Evolutionary conservation across 2,888 invertebrate species (phyloP).

Genomic region (Gastrophysa polygoni): DNA sequence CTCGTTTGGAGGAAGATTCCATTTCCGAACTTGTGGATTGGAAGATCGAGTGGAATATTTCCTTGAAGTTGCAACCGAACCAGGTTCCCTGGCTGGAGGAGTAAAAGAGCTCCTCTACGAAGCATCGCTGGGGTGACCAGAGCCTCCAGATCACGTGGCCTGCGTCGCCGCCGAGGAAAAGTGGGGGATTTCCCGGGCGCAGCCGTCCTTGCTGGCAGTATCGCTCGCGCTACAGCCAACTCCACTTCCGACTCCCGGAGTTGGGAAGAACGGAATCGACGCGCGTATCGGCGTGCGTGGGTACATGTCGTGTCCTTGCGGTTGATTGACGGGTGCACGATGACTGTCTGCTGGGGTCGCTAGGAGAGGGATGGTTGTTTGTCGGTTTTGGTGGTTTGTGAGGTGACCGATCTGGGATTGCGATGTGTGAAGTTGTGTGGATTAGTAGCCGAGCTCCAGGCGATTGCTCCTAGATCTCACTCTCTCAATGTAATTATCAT

Average conservation of each 20-base stretch:
- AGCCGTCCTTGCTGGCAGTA: conserved; percentile 56
- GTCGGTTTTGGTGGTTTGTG: conserved; percentile 23
- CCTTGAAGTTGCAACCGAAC: too few species aligned
- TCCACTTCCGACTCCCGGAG: conserved; percentile 29
- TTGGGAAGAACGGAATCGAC: conserved; percentile 7
- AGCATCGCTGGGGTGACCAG: too few species aligned
- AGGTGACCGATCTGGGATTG: conserved; percentile 21
- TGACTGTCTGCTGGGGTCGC: background rate
- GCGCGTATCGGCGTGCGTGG: conserved; percentile 20
- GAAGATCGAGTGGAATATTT: too few species aligned
- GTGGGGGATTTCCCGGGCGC: conserved; percentile 59
- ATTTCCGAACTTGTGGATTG: too few species aligned
- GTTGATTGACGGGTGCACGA: background rate
- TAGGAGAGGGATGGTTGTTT: background rate
- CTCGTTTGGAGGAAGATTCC: too few species aligned
- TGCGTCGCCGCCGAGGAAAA: conserved; percentile 50
- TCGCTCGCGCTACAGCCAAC: conserved; percentile 48
- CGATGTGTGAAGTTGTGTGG: conserved; percentile 29
- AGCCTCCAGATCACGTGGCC: too few species aligned
- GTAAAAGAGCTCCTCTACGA: conserved; percentile 42
- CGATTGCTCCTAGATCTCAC: conserved; percentile 21
- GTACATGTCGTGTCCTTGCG: conserved; percentile 16
- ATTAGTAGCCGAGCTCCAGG: conserved; percentile 21
- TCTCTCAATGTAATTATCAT: conserved; percentile 31
- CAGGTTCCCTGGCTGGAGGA: too few species aligned